phyloP scores from a whole-genome alignment of 2,888 invertebrate genomes.

The Chrysolina haemoptera region DNA sequence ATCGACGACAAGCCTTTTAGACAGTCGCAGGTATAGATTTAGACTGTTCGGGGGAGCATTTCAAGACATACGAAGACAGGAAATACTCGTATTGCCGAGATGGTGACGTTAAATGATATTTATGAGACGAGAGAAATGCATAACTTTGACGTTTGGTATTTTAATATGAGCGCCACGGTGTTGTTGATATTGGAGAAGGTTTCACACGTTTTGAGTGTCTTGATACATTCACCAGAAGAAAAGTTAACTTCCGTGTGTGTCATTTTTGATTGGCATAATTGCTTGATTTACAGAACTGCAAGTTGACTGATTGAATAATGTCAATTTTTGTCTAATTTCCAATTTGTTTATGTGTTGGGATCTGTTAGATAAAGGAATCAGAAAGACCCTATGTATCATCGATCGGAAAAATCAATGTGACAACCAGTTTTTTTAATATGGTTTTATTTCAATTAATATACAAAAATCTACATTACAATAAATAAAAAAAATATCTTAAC shows the following conservation, averaged over 20 bases:
- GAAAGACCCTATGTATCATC: no score
- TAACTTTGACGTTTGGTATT: constrained; percentile 17
- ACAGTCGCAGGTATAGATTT: constrained; percentile 27
- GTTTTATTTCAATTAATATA: no score
- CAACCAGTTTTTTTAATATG: no score
- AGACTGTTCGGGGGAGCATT: neutral
- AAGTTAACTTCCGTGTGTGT: neutral
- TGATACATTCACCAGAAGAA: neutral
- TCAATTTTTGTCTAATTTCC: no score
- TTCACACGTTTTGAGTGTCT: neutral
- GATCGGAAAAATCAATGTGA: no score
- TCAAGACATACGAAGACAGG: constrained; percentile 10
- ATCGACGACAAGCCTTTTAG: constrained; percentile 31
- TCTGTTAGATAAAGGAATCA: no score
- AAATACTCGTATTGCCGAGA: neutral
- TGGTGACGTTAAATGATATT: constrained; percentile 15
- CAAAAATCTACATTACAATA: no score
- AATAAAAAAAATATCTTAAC: no score
- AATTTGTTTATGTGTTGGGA: no score
- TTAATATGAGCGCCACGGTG: neutral
- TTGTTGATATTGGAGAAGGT: constrained; percentile 1
- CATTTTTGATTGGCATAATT: no score
- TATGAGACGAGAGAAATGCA: constrained; percentile 5
- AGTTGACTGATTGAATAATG: no score
- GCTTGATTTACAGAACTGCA: no score